Evolutionary conservation across 2,113 vertebrate species (phyloP).

Genomic region (Eleginops maclovinus): DNA sequence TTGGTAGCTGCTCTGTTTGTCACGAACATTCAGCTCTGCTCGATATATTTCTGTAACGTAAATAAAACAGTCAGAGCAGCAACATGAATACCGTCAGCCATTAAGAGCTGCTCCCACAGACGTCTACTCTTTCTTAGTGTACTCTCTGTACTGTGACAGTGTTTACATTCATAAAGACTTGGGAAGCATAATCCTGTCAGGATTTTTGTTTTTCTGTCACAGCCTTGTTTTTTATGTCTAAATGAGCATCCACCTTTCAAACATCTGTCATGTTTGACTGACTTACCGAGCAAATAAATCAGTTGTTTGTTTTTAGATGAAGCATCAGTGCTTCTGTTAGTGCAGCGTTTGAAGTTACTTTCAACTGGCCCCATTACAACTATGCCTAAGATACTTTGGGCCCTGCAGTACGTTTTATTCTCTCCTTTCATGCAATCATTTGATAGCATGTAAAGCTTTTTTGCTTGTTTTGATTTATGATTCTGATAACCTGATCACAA

Average conservation of each 20-base stretch:
- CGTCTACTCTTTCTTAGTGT: conserved; percentile 9
- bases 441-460: conserved; percentile 1
- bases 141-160: background rate
- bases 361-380: background rate
- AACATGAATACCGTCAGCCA: conserved; percentile 34
- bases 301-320: conserved; percentile 17
- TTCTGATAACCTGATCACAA: conserved; percentile 6
- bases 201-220: background rate
- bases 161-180: conserved; percentile 19
- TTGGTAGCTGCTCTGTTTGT: conserved; percentile 34
- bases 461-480: conserved; percentile 21
- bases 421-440: background rate
- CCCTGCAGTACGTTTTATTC: conserved; percentile 10
- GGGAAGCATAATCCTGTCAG: conserved; percentile 31
- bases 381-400: background rate
- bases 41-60: conserved; percentile 42
- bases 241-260: conserved; percentile 35
- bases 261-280: conserved; percentile 15
- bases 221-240: conserved; percentile 7
- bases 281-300: conserved; percentile 29
- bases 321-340: background rate
- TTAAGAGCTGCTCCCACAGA: conserved; percentile 41
- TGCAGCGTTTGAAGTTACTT: conserved; percentile 3
- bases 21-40: conserved; percentile 49
- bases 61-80: conserved; percentile 56